Evolutionary conservation across 2,888 invertebrate species (phyloP).

Genomic region (Sepiola atlantica): DNA sequence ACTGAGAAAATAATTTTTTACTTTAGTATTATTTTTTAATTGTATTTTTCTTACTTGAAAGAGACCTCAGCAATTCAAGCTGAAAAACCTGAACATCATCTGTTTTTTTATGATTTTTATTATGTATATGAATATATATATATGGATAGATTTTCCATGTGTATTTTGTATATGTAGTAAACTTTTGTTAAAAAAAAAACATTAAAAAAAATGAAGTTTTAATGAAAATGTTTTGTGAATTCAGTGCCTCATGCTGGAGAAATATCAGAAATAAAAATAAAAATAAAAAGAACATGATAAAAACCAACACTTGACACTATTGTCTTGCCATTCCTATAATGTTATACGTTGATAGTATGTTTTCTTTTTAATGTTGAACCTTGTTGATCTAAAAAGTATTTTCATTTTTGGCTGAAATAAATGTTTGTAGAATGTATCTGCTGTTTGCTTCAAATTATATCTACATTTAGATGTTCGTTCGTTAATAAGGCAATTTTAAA

Average conservation of each 20-base stretch:
- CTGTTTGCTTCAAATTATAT: conserved; percentile 37
- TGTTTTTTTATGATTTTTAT: not conserved
- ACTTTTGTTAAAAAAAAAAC: not conserved
- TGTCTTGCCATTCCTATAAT: conserved; percentile 32
- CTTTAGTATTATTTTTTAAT: not conserved
- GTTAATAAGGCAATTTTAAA: not conserved
- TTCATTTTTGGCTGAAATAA: conserved; percentile 45
- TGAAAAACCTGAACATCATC: not conserved
- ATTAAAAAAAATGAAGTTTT: not conserved
- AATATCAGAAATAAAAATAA: not conserved
- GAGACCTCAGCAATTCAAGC: not conserved
- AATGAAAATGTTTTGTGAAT: conserved; percentile 32
- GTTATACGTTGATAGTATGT: not conserved
- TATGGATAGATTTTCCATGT: not conserved
- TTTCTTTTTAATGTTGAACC: not conserved
- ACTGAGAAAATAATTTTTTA: conserved; percentile 32
- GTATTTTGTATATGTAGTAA: not conserved
- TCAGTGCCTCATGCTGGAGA: conserved; percentile 32
- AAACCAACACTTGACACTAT: not conserved
- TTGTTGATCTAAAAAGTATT: conserved; percentile 25
- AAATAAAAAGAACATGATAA: not conserved
- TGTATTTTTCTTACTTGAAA: not conserved
- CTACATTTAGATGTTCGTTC: not conserved
- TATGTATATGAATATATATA: conserved; percentile 13
- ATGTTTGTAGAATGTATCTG: conserved; percentile 41